These are phyloP conservation scores for Tortricodes alternella DNA, from an alignment of 2,888 invertebrate species.

Conservation along the genomic window DNA sequence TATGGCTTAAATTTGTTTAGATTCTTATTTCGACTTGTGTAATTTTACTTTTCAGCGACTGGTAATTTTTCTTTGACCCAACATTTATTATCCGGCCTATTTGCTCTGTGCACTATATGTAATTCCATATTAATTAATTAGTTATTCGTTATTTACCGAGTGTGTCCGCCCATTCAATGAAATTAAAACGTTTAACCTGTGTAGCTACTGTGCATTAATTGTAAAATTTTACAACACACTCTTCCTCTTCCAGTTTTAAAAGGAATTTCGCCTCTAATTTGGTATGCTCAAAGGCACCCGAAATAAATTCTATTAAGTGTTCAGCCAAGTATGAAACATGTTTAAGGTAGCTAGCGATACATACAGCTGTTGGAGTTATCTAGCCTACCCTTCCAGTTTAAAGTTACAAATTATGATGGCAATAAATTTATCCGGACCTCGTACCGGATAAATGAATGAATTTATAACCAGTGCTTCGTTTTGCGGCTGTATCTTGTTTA, in stretches of 20 bases:
- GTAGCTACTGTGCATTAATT: background rate
- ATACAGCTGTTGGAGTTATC: background rate
- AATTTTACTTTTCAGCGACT: background rate
- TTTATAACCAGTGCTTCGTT: no score
- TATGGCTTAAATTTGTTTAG: background rate
- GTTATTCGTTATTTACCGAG: background rate
- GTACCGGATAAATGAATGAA: no score
- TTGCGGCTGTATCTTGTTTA: no score
- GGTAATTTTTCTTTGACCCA: background rate
- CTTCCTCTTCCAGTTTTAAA: constrained; percentile 14
- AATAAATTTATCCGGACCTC: no score
- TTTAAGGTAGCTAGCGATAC: constrained; percentile 6
- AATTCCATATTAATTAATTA: background rate
- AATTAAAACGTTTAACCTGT: background rate
- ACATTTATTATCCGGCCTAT: background rate
- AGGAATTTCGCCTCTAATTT: constrained; percentile 27
- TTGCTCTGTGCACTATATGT: background rate
- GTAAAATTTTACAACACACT: constrained; percentile 8
- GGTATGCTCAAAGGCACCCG: constrained; percentile 21
- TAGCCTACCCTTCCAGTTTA: background rate
- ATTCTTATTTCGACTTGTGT: background rate
- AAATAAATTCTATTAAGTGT: constrained; percentile 29
- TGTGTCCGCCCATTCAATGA: background rate
- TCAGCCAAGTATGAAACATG: constrained; percentile 27
- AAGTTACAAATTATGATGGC: background rate